phyloP scores from a whole-genome alignment of 2,113 vertebrate species.

The Cheilinus undulatus region DNA sequence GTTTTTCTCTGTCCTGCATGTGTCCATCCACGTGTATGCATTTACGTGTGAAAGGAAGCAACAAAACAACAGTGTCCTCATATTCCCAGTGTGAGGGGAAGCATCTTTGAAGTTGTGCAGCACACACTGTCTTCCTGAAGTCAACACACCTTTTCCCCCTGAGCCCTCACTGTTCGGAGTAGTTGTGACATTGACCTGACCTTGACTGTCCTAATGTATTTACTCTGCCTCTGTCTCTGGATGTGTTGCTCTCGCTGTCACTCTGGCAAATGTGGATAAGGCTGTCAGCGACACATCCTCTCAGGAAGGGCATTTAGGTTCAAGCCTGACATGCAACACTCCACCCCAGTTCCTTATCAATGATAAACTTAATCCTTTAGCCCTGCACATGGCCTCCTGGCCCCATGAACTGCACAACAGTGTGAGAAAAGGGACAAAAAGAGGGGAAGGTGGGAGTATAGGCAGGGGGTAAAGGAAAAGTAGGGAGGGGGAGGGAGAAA shows the following conservation, averaged over 20 bases:
- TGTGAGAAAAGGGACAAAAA: slow-evolving; percentile 47
- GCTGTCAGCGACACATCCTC: slow-evolving; percentile 75
- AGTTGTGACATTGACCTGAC: slow-evolving; percentile 61
- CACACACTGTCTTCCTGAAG: slow-evolving; percentile 45
- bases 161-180: neutral
- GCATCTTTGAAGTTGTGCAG: slow-evolving; percentile 49
- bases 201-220: slow-evolving; percentile 39
- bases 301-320: slow-evolving; percentile 53
- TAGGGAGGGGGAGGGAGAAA: neutral
- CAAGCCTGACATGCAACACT: neutral
- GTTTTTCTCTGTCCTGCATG: neutral
- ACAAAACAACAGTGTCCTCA: slow-evolving; percentile 42
- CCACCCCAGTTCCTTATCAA: slow-evolving; percentile 52
- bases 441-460: neutral
- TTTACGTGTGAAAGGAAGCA: slow-evolving; percentile 40
- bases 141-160: slow-evolving; percentile 29
- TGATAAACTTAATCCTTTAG: slow-evolving; percentile 64
- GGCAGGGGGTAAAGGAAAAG: neutral
- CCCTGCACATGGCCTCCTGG: slow-evolving; percentile 12
- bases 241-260: slow-evolving; percentile 33
- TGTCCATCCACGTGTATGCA: neutral
- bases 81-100: slow-evolving; percentile 41
- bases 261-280: slow-evolving; percentile 64
- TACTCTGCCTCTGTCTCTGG: slow-evolving; percentile 15
- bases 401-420: slow-evolving; percentile 20